Base-by-base conservation (phyloP, 1,140 invertebrate species). In the Belonocnema kinseyi region DNA sequence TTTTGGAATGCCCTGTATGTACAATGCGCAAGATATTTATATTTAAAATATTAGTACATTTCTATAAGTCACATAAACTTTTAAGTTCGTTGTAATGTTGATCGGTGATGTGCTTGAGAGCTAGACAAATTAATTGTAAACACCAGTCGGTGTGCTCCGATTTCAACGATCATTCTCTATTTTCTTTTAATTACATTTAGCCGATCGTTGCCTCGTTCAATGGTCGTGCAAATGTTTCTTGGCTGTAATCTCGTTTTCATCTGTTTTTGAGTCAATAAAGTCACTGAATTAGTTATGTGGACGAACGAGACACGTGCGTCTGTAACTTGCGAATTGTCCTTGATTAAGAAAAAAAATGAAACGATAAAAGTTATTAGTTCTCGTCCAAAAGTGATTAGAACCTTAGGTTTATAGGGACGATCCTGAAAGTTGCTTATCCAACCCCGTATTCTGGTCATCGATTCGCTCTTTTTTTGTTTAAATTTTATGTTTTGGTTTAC, bases 11-110 rank as follows among this genome's bases (percentile, higher is more conserved):
- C 88, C 87, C 90, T 90, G 86, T 88, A 88, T 83, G 26, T 66
- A 66, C 33, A 66, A 88, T 86, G 86, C 89, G 89, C 88, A 87
- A 89, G 88, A 80, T 87, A 84, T 88, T 88, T 85, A 85, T 89
- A 89, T 88, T 88, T 86, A 83, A 83, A 88, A 87, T 85, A 82
- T 88, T 80, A 80, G 77, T 87, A 81, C 75, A 82, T 73, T 82
- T 85, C 79, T 86, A 72, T 79, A 83, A 85, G 74, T 81, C 73
- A 61, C 50, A 21, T 46, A 10, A n/a, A 51, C 75, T 78, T 75
- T 76, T 78, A 74, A 72, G 61, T 58, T 61, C 5, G 19, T 6
- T 50, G 73, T 74, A 77, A 61, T 50, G 72, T 72, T 74, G n/a
- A 16, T 6, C 11, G 21, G 70, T 77, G 75, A 80, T 77, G 74